Base-by-base conservation (phyloP, 2,888 invertebrate genomes). In the Apodemia zela region DNA sequence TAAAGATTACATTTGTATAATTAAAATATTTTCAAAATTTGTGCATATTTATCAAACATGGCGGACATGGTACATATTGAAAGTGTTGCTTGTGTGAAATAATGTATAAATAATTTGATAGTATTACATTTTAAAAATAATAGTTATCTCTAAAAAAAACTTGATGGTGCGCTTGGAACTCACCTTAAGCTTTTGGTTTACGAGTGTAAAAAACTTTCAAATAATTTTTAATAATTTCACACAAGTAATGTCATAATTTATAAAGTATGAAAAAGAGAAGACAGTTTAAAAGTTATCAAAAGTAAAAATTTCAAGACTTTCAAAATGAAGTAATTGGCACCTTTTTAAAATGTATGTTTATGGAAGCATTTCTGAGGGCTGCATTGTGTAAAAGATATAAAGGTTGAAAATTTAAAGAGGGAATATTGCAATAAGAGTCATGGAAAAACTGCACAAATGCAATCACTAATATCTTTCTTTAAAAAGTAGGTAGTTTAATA, bases 11-110 rank as follows among this genome's bases (percentile, higher is more conserved):
- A 62, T 58, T 45, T 42, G 58, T 62, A 62, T 58, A 62, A 58
- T 62, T 60, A 62, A 51, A 67, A 64, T 54, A 65, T 65, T 49
- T 67, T 63, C 66, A 68, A 65, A 71, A 63, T 57, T 68, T 69
- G 69, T 69, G 65, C 47, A 65, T 65, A 67, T 38, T 38, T 51
- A 17, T 51, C 17, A 51, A 51, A 51, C 21, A 51, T 51, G 51
- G 51, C 51, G 51, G 51, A 51, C 18, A 51, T 21, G 21, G 18
- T 51, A 38, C 18, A 51, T 21, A 17, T 51, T 21, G 18, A 21
- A 51, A 51, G 17, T 17, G 8, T 3, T 51, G 21, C 51, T 11
- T 18, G 51, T 51, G 21, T 51, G 18, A 51, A 51, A 18, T 21
- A 21, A 51, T 51, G 11, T 21, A 21, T 18, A 51, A 51, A 11